Conservation (phyloP, 2,797 vertebrate species). For the Parauchenoglanis ngamensis region DNA sequence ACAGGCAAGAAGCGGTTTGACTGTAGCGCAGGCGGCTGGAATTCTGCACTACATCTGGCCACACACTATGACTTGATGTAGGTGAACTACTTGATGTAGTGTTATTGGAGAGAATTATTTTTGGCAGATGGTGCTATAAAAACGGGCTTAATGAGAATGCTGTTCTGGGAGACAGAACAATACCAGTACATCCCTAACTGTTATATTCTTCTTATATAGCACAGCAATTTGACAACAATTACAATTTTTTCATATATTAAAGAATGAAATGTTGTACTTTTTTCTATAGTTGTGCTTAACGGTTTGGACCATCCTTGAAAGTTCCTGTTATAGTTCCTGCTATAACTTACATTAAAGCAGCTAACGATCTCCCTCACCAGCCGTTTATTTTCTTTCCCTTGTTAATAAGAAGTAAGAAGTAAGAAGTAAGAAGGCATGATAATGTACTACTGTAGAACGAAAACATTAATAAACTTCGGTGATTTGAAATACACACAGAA, state of each 20-base stretch:
- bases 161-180: constrained; percentile 26
- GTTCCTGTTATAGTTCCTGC: not conserved
- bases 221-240: not conserved
- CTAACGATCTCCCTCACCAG: not conserved
- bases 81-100: constrained; percentile 55
- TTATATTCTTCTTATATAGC: not conserved
- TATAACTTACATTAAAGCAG: constrained; percentile 14
- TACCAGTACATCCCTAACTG: constrained; percentile 1
- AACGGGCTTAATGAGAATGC: constrained; percentile 55
- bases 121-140: constrained; percentile 63
- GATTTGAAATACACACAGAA: no score
- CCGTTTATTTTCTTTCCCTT: not conserved
- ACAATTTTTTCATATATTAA: not conserved
- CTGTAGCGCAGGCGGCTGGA: constrained; percentile 59
- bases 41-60: constrained; percentile 65
- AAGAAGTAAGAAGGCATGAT: no score
- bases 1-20: constrained; percentile 47
- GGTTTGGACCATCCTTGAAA: not conserved
- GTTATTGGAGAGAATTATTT: constrained; percentile 64
- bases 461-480: no score
- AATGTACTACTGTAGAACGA: no score
- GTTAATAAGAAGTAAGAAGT: no score
- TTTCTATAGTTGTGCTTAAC: not conserved
- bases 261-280: not conserved
- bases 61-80: constrained; percentile 71